Conservation (phyloP, 2,888 invertebrate genomes). For the Carcina quercana region DNA sequence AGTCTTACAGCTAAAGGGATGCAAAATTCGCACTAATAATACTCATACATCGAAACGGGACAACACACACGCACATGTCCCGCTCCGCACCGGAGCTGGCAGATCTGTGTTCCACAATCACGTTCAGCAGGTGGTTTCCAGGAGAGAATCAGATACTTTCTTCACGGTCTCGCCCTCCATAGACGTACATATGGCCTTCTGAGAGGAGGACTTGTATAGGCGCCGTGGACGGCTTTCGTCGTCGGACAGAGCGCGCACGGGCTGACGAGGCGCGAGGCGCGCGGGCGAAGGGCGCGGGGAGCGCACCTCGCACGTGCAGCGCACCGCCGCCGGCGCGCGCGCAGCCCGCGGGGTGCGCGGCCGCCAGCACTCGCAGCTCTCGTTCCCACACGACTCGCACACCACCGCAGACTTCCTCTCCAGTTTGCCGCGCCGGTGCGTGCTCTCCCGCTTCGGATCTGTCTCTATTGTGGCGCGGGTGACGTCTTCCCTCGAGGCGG, state of each 20-base stretch:
- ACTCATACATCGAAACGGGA: constrained; percentile 46
- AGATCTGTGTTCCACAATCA: not conserved
- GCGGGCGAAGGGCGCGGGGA: constrained; percentile 23
- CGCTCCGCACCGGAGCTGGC: not conserved
- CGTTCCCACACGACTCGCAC: constrained; percentile 41
- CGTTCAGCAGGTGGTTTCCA: constrained; percentile 59
- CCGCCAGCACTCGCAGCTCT: constrained; percentile 41
- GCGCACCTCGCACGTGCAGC: constrained; percentile 29
- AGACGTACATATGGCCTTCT: constrained; percentile 30
- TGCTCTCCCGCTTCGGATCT: constrained; percentile 21
- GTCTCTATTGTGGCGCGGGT: constrained; percentile 10
- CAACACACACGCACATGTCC: constrained; percentile 28
- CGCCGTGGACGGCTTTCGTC: constrained; percentile 44
- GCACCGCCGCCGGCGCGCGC: constrained; percentile 19
- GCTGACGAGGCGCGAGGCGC: constrained; percentile 24
- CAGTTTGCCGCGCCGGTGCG: constrained; percentile 32
- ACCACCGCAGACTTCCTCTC: constrained; percentile 36
- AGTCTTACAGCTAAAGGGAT: constrained; percentile 63
- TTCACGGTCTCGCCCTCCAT: constrained; percentile 20
- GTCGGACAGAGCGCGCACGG: constrained; percentile 37
- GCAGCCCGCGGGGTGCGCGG: constrained; percentile 21
- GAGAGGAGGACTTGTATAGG: constrained; percentile 43
- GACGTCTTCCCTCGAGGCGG: constrained; percentile 17
- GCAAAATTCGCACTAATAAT: constrained; percentile 70
- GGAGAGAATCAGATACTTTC: constrained; percentile 42